These are phyloP conservation scores for Trididemnum clinides DNA, from an alignment of 23 tunicate genomes.

Conservation along the genomic window DNA sequence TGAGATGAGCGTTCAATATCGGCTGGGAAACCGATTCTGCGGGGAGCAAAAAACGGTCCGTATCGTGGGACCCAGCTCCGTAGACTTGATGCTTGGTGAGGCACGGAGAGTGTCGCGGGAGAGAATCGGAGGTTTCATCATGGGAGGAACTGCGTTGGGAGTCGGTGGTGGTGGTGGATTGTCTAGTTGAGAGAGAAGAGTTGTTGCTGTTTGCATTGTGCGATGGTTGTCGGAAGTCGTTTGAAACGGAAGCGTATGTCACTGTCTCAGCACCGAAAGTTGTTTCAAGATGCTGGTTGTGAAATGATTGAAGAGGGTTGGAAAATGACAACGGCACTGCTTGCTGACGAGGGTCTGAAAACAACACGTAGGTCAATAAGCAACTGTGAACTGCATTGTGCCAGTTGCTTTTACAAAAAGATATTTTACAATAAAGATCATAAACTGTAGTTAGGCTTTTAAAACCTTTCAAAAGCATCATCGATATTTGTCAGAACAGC, in stretches of 20 bases:
- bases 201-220: conserved; percentile 37
- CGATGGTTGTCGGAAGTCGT: background rate
- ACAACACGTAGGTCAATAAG: no score
- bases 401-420: no score
- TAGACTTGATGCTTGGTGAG: background rate
- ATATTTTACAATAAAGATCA: no score
- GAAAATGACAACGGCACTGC: conserved; percentile 57
- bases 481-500: no score
- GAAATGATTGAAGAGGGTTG: conserved; percentile 66
- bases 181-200: conserved; percentile 63
- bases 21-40: background rate
- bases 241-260: conserved; percentile 37
- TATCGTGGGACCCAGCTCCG: background rate
- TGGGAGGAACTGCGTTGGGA: background rate
- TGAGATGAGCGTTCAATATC: conserved; percentile 33
- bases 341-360: no score
- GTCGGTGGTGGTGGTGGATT: conserved; percentile 73
- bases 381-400: no score
- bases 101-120: background rate
- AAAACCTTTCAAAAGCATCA: no score
- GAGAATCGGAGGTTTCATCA: background rate
- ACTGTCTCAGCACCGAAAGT: conserved; percentile 69
- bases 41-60: conserved; percentile 14
- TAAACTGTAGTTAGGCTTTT: no score
- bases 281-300: conserved; percentile 59